Base-by-base conservation (phyloP, 2,888 invertebrate species). In the Prosopocoilus inquinatus region DNA sequence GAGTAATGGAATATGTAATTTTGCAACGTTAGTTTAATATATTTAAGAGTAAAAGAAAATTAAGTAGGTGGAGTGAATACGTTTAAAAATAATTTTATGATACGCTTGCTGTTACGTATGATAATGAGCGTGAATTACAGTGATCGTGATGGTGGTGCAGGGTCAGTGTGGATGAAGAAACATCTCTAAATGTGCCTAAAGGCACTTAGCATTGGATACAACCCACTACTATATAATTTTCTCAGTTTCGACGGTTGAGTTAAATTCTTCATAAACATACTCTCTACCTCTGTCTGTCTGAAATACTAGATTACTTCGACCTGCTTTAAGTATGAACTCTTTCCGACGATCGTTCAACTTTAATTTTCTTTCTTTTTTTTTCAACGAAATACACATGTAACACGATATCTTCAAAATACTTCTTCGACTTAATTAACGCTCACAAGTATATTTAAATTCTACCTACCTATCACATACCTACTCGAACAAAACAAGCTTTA, bases 101-200 rank as follows among this genome's bases (percentile, higher is more conserved):
- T 62, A 60, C 57, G 47, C 47, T 56, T 60, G 50, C 54, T 53
- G 55, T 62, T 60, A 57, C 55, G 60, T 62, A 62, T 57, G 60
- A 58, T 62, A 62, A 60, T 62, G 57, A 56, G 60, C 44, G 43
- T 59, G 60, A 62, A 62, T 62, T 62, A 60, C 62, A 60, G 60
- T 58, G 49, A 59, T 59, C 62, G 51, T 47, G 53, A 54, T 52
- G 50, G 53, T 47, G 49, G 53, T 28, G 20, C 20, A 28, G 55
- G 55, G 52, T 55, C 50, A 49, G 45, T 51, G 43, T 59, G 60
- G 57, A 58, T 53, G 55, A 59, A 60, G 57, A 56, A 55, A 60
- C 56, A 55, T 59, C 55, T 55, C 50, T 55, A 60, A 55, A 58
- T 58, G 28, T 47, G 59, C 58, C 57, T 55, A 44, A 47, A 53